Evolutionary conservation across 2,113 vertebrate genomes (phyloP), one percentile per base, ranked within the genome.

Genomic region (Alosa alosa): DNA sequence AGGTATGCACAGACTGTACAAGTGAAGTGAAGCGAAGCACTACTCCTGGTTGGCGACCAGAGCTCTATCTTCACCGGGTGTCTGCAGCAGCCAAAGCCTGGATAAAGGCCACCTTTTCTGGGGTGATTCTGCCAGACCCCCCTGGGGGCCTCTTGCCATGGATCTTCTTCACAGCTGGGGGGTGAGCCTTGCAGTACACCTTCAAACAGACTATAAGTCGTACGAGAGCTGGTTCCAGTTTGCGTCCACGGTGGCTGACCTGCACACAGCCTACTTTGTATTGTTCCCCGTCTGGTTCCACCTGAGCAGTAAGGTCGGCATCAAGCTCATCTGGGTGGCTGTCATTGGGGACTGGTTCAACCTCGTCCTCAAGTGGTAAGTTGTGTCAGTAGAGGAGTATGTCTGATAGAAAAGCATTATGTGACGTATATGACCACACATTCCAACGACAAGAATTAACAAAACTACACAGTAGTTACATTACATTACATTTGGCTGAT

Each of bases 311-410:
- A 86, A 95, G 0, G 96, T 97, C 72, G 97, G 93, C 64, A 86
- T 99, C 94, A 93, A 95, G 88, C 96, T 99, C 13, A 94, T 99
- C 90, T 99, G 98, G 98, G 97, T 99, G 88, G 96, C 97, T 0
- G 97, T 99, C 81, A 93, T 99, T 0, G 97, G 98, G 3, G 98
- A 99, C 92, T 99, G 98, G 98, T 93, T 99, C 90, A 99, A 99
- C 91, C 90, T 99, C 7, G 94, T 99, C 87, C 96, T 98, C 81
- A 99, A 99, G 92, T 99, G 98, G 98, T 98, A 94, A 97, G 95
- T 55, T 18, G 22, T 13, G 68, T 31, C 8, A 39, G 94, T 90
- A 46, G 11, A 68, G 90, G 82, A 11, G 11, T 36, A 25, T 72
- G 72, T 78, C 72, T 78, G 72, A 78, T 31, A 39, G 10, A 39